Conservation (phyloP, 2,888 invertebrate species). For the Sclerodermus sp. region DNA sequence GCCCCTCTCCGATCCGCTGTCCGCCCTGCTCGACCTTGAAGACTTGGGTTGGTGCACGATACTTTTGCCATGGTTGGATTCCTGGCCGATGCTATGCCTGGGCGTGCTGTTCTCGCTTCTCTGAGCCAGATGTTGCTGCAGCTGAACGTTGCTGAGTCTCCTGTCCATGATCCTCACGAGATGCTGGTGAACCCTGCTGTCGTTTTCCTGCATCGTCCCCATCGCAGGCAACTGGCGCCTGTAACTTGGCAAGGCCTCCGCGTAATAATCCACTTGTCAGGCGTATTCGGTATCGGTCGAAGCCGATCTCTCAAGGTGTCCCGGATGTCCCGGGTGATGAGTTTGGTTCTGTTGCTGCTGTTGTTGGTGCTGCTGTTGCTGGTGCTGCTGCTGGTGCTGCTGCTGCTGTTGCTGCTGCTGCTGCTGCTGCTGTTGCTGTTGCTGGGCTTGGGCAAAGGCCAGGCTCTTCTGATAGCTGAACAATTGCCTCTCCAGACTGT, state of each 20-base stretch:
- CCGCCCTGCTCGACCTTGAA: constrained; percentile 21
- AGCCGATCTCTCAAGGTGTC: constrained; percentile 50
- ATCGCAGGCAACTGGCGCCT: constrained; percentile 23
- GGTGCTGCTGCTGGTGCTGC: constrained; percentile 53
- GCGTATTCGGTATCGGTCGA: constrained; percentile 76
- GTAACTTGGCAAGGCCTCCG: constrained; percentile 21
- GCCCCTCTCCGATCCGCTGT: constrained; percentile 20
- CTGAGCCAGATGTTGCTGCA: constrained; percentile 25
- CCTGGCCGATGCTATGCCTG: constrained; percentile 13
- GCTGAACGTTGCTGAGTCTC: constrained; percentile 48
- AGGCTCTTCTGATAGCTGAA: constrained; percentile 82
- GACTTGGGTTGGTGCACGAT: constrained; percentile 37
- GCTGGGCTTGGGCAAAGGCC: constrained; percentile 69
- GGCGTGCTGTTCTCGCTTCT: constrained; percentile 19
- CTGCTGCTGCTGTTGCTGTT: constrained; percentile 38
- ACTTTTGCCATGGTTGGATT: constrained; percentile 12
- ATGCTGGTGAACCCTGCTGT: constrained; percentile 44
- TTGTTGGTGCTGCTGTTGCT: constrained; percentile 45
- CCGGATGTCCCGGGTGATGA: constrained; percentile 35
- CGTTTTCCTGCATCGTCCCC: constrained; percentile 34
- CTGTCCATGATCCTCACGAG: constrained; percentile 49
- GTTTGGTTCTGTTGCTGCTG: constrained; percentile 24
- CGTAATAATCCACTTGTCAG: constrained; percentile 61
- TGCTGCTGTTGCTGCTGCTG: constrained; percentile 48
- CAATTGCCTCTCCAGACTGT: constrained; percentile 77